These are phyloP conservation scores for Etia nguti DNA, from an alignment of 2,113 vertebrate genomes.

Conservation along the genomic window DNA sequence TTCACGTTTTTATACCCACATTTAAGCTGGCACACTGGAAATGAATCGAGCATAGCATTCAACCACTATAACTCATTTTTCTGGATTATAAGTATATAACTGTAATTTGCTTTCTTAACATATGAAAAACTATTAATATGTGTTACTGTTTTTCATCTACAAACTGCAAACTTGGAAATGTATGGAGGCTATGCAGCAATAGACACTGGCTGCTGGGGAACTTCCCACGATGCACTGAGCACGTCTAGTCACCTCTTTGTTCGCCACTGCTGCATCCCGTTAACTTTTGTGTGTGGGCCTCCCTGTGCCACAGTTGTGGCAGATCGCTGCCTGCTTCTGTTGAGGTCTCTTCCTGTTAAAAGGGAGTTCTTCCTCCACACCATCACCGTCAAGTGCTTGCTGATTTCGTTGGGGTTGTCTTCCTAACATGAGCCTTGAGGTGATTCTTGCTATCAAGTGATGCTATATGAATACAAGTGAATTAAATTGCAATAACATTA, in stretches of 20 bases:
- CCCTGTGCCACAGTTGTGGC: rapidly evolving
- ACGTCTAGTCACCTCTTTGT: not conserved
- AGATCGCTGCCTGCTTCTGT: not conserved
- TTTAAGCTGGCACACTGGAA: not conserved
- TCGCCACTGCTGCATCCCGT: not conserved
- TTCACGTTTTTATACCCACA: rapidly evolving
- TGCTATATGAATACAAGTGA: not conserved
- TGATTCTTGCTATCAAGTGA: not conserved
- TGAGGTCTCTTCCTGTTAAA: not conserved
- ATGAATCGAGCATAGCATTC: not conserved
- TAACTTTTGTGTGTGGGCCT: not conserved
- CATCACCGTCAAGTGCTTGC: rapidly evolving
- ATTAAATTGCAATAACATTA: rapidly evolving
- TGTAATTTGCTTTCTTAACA: not conserved
- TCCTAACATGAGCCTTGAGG: not conserved
- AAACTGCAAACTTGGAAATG: not conserved
- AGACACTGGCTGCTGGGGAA: not conserved
- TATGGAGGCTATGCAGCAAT: not conserved
- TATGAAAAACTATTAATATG: not conserved
- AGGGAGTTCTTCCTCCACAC: not conserved
- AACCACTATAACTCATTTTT: not conserved
- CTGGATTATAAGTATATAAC: not conserved
- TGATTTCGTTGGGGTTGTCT: not conserved
- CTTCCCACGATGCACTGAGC: not conserved
- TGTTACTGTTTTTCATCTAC: not conserved